Evolutionary conservation across 2,113 vertebrate genomes (phyloP).

Genomic region (Capreolus pygargus): DNA sequence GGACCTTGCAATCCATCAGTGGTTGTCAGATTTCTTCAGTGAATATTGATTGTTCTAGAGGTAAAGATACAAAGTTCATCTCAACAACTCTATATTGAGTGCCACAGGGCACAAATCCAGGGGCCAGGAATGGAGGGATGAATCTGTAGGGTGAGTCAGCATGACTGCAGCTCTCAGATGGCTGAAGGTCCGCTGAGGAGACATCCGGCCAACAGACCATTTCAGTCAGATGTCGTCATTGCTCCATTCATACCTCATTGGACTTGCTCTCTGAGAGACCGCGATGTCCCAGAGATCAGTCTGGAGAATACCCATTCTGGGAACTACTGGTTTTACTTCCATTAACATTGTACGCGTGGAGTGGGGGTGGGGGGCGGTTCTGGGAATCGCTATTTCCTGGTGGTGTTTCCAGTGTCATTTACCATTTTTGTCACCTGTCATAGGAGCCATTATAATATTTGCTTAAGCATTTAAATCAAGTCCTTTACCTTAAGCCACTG

Average conservation of each 20-base stretch:
- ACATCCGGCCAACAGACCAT: not conserved
- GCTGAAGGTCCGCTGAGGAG: not conserved
- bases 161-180: not conserved
- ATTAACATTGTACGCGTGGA: not conserved
- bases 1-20: not conserved
- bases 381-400: not conserved
- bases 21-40: constrained; percentile 11
- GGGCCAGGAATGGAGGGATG: not conserved
- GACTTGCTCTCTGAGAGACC: not conserved
- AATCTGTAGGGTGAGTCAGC: not conserved
- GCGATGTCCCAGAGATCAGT: not conserved
- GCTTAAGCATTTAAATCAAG: constrained; percentile 49
- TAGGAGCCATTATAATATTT: constrained; percentile 63
- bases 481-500: constrained; percentile 59
- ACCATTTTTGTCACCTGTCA: constrained; percentile 52
- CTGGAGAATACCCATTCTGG: not conserved
- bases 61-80: not conserved
- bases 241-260: too few species aligned
- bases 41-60: not conserved
- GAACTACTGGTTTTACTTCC: not conserved
- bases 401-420: constrained; percentile 53
- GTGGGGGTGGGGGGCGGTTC: not conserved
- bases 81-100: not conserved
- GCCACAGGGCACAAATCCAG: not conserved
- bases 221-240: not conserved